These are phyloP conservation scores for Pycnonotus jocosus DNA, from an alignment of 2,113 vertebrate genomes.

Conservation along the genomic window DNA sequence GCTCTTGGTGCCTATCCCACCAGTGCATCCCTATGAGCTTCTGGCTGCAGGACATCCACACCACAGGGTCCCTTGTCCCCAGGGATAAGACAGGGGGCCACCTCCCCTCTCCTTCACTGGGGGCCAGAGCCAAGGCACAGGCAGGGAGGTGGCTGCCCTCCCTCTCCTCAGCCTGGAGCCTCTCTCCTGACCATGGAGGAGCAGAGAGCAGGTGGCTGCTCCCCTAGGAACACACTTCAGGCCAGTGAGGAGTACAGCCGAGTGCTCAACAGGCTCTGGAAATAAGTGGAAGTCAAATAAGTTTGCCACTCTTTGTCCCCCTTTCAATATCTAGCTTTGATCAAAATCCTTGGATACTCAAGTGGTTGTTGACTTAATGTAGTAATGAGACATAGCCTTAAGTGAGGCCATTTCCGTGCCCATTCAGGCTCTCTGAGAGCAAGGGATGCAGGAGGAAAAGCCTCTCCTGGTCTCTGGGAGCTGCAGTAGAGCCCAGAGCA, in stretches of 20 bases:
- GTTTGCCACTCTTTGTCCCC: conserved; percentile 35
- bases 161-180: not conserved
- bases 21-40: accelerated
- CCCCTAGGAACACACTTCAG: not conserved
- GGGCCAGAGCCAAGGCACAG: not conserved
- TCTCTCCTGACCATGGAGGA: not conserved
- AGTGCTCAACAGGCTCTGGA: conserved; percentile 29
- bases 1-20: not conserved
- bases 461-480: not conserved
- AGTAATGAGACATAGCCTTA: conserved; percentile 47
- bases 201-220: not conserved
- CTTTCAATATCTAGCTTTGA: conserved; percentile 52
- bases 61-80: not conserved
- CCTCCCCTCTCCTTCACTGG: accelerated
- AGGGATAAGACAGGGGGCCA: accelerated
- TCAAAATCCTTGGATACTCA: conserved; percentile 49
- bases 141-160: not conserved
- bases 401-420: conserved; percentile 24
- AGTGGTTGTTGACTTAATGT: conserved; percentile 60
- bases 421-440: conserved; percentile 23
- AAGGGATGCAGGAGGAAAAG: not conserved
- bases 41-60: accelerated
- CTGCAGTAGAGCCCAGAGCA: not conserved
- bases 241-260: not conserved
- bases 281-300: conserved; percentile 47